Evolutionary conservation across 2,797 vertebrate genomes (phyloP), one percentile per base, ranked within the genome.

Genomic region (Phoebastria nigripes): DNA sequence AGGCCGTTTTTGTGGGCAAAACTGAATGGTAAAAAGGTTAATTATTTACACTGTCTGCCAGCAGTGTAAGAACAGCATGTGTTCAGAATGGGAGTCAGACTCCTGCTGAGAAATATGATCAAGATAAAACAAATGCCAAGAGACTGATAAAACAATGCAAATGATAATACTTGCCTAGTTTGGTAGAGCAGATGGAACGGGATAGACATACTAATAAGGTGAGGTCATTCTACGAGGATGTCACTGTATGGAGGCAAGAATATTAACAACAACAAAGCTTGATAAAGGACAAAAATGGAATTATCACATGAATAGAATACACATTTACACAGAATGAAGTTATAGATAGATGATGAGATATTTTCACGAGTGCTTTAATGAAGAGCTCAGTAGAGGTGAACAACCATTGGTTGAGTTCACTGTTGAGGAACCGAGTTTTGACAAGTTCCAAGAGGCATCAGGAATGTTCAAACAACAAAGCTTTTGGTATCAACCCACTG

Each of bases 91-190:
- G 78, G 92, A 93, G 90, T 94, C 55, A 80, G 82, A 62, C 44
- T 95, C 87, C 94, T 91, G 89, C 92, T 91, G 94, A 93, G 84
- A 52, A 96, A 67, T 86, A 82, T 67, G 94, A 95, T 95, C 84
- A 96, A 89, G 92, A 89, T 82, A 83, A 94, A 96, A 92, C 76
- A 94, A 96, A 91, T 87, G 89, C 91, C 94, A 91, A 77, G 89
- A 93, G 96, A 89, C 90, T 87, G 90, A 91, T 80, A 89, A 86
- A 96, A 70, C 76, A 89, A 74, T 88, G 89, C 79, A 86, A 94
- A 85, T 7, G 7, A 61, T 46, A 80, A 25, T 69, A 28, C 67
- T 91, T 71, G 78, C 44, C 52, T 67, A 26, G 76, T 47, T 83
- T 39, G 11, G 46, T 63, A 51, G 58, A 87, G 63, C 76, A 87